A percentile compares a stretch with the other conserved stretches of the same genome.
These are phyloP conservation scores for Macquaria australasica DNA, from an alignment of 2,113 vertebrate species.

Conservation along the genomic window DNA sequence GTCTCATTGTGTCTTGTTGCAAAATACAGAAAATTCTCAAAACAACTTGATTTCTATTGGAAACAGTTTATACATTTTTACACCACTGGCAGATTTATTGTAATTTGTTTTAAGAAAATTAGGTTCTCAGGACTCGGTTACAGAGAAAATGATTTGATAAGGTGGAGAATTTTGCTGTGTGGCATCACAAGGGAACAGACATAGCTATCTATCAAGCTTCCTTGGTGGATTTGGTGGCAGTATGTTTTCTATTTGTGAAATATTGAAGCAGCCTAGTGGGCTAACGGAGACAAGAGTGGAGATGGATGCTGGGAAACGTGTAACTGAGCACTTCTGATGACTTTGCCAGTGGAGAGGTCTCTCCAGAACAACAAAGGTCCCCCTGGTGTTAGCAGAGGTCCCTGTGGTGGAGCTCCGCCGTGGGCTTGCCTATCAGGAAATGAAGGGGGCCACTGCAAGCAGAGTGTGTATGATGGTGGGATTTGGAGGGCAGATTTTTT, in stretches of 20 bases:
- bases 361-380: slow-evolving; percentile 62
- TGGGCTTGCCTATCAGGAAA: slow-evolving; percentile 70
- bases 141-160: not conserved
- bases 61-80: not conserved
- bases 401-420: slow-evolving; percentile 65
- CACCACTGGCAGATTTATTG: not conserved
- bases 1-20: not conserved
- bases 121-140: not conserved
- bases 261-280: slow-evolving; percentile 24
- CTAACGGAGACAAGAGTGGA: slow-evolving; percentile 29
- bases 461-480: slow-evolving; percentile 60
- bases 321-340: slow-evolving; percentile 66
- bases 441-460: slow-evolving; percentile 49
- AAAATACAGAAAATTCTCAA: not conserved
- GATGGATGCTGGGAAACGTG: slow-evolving; percentile 58
- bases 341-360: slow-evolving; percentile 81
- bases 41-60: not conserved
- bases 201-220: not conserved
- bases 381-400: slow-evolving; percentile 63
- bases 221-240: slow-evolving; percentile 22
- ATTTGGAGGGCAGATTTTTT: slow-evolving; percentile 71
- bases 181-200: not conserved
- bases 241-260: slow-evolving; percentile 45
- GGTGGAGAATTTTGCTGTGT: not conserved
- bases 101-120: not conserved